Conservation (phyloP, 2,888 invertebrate genomes). For the Drosophila histrio region DNA sequence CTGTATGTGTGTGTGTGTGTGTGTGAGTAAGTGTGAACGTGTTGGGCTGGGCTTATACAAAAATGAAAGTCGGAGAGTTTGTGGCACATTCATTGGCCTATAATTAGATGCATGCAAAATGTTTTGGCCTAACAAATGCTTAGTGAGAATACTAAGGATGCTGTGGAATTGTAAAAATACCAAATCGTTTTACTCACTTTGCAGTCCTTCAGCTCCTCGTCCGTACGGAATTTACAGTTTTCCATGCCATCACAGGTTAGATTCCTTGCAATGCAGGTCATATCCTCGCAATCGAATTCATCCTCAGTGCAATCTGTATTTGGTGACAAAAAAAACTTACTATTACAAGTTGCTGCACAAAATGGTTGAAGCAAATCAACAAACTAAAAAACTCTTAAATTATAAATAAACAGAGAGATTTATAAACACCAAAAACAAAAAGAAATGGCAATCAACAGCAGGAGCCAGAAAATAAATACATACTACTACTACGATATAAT, state of each 20-base stretch:
- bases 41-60: slow-evolving; percentile 50
- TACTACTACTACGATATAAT: too few relatives aligned
- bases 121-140: slow-evolving; percentile 13
- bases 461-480: slow-evolving; percentile 39
- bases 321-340: neutral
- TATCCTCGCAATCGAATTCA: slow-evolving; percentile 94
- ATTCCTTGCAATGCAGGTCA: slow-evolving; percentile 90
- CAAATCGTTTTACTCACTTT: slow-evolving; percentile 83
- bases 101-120: slow-evolving; percentile 67
- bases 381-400: neutral
- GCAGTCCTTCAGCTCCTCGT: slow-evolving; percentile 88
- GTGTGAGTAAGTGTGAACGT: slow-evolving; percentile 22
- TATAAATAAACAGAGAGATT: neutral
- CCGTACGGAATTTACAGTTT: slow-evolving; percentile 93
- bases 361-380: too few relatives aligned
- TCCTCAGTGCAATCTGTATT: slow-evolving; percentile 76
- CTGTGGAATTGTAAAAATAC: neutral
- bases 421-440: neutral
- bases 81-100: slow-evolving; percentile 26
- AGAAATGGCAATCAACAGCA: slow-evolving; percentile 15
- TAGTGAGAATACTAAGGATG: neutral
- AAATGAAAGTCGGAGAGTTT: slow-evolving; percentile 35
- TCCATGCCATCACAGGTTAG: slow-evolving; percentile 90
- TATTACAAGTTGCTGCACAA: slow-evolving; percentile 14
- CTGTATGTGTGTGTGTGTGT: slow-evolving; percentile 2